Evolutionary conservation across 2,888 invertebrate species (phyloP).

Genomic region (Hymenopus coronatus): DNA sequence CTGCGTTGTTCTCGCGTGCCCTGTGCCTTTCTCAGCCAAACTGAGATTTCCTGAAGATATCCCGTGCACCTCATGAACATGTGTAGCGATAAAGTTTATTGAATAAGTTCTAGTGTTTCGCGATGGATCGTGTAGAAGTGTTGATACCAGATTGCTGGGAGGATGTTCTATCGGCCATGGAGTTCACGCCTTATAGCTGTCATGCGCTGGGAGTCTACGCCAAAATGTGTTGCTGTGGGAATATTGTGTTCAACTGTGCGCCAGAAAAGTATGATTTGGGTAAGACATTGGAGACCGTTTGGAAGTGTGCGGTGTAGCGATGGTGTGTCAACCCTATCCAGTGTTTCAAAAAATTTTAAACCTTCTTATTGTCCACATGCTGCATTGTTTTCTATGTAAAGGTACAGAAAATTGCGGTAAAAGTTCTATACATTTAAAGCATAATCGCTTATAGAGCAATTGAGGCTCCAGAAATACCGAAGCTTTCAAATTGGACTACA

Average conservation of each 20-base stretch:
- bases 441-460: too few relatives aligned
- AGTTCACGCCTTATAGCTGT: neutral
- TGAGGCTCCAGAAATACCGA: too few relatives aligned
- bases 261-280: neutral
- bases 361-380: too few relatives aligned
- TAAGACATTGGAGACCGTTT: neutral
- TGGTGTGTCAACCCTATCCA: too few relatives aligned
- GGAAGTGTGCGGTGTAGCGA: too few relatives aligned
- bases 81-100: neutral
- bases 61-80: neutral
- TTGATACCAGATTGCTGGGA: neutral
- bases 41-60: neutral
- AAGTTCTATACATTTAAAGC: too few relatives aligned
- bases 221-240: neutral
- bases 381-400: too few relatives aligned
- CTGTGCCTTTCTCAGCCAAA: neutral
- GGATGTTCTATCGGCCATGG: neutral
- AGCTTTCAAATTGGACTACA: too few relatives aligned
- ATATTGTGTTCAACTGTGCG: neutral
- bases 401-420: too few relatives aligned
- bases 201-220: neutral
- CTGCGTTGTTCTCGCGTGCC: neutral
- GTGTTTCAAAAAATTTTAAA: too few relatives aligned
- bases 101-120: neutral
- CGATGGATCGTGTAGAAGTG: neutral